These are phyloP conservation scores for Sycobia sp. DNA, from an alignment of 1,140 invertebrate genomes.

Conservation along the genomic window DNA sequence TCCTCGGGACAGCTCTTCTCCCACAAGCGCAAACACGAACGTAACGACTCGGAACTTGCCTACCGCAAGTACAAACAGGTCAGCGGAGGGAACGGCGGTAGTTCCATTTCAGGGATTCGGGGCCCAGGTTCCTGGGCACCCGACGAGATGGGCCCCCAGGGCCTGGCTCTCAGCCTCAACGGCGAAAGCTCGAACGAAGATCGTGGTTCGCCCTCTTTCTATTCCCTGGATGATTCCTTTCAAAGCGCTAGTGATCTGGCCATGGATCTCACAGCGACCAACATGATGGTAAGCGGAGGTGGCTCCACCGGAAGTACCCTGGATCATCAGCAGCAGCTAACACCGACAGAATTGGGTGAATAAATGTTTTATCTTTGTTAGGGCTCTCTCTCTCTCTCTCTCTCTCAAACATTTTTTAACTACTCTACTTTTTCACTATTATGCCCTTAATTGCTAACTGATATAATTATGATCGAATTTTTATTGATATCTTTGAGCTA, in stretches of 20 bases:
- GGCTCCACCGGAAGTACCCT: neutral
- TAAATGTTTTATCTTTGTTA: slow-evolving; percentile 8
- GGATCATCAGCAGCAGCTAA: slow-evolving; percentile 41
- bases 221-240: slow-evolving; percentile 58
- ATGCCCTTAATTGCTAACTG: too few relatives aligned
- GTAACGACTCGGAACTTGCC: slow-evolving; percentile 84
- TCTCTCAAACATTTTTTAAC: too few relatives aligned
- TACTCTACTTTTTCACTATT: too few relatives aligned
- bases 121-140: slow-evolving; percentile 12
- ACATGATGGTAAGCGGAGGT: neutral
- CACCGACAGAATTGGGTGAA: slow-evolving; percentile 42
- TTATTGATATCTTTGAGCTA: too few relatives aligned
- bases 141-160: slow-evolving; percentile 39
- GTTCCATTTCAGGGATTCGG: neutral
- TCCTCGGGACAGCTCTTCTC: slow-evolving; percentile 96
- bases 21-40: slow-evolving; percentile 96
- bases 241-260: slow-evolving; percentile 58
- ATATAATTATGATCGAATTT: too few relatives aligned
- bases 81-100: neutral
- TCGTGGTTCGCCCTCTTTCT: slow-evolving; percentile 58
- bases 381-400: too few relatives aligned
- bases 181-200: slow-evolving; percentile 63
- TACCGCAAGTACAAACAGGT: slow-evolving; percentile 76
- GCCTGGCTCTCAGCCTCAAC: slow-evolving; percentile 55
- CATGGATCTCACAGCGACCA: slow-evolving; percentile 56